Conservation (phyloP, 2,797 vertebrate genomes). For the Eidolon dupreanum region DNA sequence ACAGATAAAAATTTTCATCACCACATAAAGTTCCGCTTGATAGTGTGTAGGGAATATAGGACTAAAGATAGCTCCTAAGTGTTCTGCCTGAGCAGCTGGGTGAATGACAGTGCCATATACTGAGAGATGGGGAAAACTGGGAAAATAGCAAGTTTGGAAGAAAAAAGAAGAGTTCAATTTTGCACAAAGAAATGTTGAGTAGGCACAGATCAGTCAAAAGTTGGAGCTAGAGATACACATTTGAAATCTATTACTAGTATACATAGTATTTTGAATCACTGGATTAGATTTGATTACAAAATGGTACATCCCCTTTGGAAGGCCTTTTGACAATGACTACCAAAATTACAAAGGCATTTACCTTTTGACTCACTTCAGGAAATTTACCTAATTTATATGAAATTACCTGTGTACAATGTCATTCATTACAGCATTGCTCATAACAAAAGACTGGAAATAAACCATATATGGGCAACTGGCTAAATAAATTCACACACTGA, state of each 20-base stretch:
- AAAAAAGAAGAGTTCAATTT: background rate
- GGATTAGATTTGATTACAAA: background rate
- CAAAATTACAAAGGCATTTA: background rate
- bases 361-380: background rate
- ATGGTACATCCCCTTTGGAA: background rate
- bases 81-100: background rate
- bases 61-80: background rate
- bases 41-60: background rate
- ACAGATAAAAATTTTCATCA: background rate
- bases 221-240: background rate
- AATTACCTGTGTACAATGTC: background rate
- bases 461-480: background rate
- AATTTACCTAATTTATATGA: background rate
- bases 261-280: background rate
- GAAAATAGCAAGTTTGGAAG: background rate
- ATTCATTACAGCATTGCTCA: background rate
- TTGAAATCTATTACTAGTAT: background rate
- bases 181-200: background rate
- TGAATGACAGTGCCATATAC: background rate
- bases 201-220: background rate
- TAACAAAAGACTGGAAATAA: background rate
- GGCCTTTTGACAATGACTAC: background rate
- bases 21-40: background rate
- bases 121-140: background rate
- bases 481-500: background rate